phyloP scores from a whole-genome alignment of 2,888 invertebrate species.

The Emmelina monodactyla region DNA sequence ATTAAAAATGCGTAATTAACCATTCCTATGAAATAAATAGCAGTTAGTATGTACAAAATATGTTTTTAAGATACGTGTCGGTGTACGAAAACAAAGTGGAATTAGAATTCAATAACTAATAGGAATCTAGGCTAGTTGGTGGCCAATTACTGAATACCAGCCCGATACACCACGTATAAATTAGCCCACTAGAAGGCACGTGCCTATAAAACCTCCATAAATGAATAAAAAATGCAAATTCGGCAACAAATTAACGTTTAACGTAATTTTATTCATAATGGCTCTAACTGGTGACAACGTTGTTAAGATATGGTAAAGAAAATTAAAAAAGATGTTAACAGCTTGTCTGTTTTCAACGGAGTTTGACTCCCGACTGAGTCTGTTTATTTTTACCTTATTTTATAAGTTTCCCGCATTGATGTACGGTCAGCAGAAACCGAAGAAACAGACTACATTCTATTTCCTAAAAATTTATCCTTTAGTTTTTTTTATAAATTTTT shows the following conservation, averaged over 20 bases:
- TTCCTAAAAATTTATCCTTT: slow-evolving; percentile 3
- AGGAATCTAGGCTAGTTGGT: background rate
- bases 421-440: no score
- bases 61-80: no score
- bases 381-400: no score
- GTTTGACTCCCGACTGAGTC: no score
- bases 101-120: background rate
- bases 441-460: background rate
- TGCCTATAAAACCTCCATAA: background rate
- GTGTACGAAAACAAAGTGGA: no score
- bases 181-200: background rate
- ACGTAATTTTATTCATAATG: background rate
- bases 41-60: no score
- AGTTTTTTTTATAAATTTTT: slow-evolving; percentile 3
- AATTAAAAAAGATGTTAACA: no score
- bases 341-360: no score
- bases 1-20: no score
- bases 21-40: no score
- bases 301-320: no score
- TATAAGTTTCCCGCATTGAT: no score
- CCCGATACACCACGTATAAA: background rate
- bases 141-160: background rate
- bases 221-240: background rate
- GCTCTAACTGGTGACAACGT: background rate
- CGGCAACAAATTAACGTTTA: background rate